phyloP scores from a whole-genome alignment of 2,797 vertebrate species.

The Lindbergichthys nudifrons region DNA sequence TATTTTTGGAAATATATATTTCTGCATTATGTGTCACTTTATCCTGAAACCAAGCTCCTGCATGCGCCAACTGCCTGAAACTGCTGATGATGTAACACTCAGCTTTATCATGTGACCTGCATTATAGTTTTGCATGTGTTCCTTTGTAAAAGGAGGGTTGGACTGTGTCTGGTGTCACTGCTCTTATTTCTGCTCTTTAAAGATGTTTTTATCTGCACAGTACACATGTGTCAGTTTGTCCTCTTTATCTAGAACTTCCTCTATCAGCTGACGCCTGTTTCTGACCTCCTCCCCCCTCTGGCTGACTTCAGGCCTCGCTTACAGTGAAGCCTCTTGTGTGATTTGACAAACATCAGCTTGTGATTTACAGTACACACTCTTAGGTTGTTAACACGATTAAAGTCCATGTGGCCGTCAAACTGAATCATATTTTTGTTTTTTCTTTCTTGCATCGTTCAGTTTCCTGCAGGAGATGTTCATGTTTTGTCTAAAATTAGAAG shows the following conservation, averaged over 20 bases:
- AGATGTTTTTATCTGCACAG: not conserved
- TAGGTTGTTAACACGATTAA: not conserved
- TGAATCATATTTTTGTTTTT: not conserved
- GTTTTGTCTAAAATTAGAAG: conserved; percentile 44
- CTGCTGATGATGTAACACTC: conserved; percentile 32
- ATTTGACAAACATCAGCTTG: not conserved
- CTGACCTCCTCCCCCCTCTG: not conserved
- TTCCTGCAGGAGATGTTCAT: conserved; percentile 11
- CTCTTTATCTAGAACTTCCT: conserved; percentile 20
- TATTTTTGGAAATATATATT: too few species aligned
- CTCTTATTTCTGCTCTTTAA: not conserved
- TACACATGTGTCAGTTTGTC: not conserved
- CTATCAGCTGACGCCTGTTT: conserved; percentile 6
- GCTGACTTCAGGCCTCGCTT: not conserved
- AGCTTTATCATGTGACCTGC: conserved; percentile 18
- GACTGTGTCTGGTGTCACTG: not conserved
- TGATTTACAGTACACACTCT: not conserved
- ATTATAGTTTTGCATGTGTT: conserved; percentile 7
- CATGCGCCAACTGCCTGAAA: conserved; percentile 19
- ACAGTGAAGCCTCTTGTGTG: conserved; percentile 12
- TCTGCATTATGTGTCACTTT: not conserved
- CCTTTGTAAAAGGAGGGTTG: not conserved
- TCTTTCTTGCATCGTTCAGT: not conserved
- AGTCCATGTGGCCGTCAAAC: not conserved
- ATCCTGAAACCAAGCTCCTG: conserved; percentile 2